Evolutionary conservation across 2,888 invertebrate genomes (phyloP).

Genomic region (Harpagoxenus sublaevis): DNA sequence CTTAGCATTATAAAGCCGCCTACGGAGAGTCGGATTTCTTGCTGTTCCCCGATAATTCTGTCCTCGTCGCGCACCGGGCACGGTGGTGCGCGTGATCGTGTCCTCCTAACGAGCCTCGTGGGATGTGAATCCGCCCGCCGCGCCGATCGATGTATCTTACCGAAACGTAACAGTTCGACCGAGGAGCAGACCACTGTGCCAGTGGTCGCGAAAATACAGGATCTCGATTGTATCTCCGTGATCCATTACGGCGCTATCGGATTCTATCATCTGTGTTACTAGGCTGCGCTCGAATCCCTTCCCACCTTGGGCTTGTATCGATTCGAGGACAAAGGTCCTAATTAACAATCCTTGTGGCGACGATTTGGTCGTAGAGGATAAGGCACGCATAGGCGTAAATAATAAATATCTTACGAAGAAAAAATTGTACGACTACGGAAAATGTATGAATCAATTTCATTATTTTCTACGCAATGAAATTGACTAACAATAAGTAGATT

Average conservation of each 20-base stretch:
- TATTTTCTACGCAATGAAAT: neutral
- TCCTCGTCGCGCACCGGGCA: slow-evolving; percentile 27
- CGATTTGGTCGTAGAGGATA: slow-evolving; percentile 14
- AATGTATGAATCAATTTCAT: neutral
- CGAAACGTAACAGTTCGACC: slow-evolving; percentile 29
- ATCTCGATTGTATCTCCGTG: slow-evolving; percentile 45
- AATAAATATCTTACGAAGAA: neutral
- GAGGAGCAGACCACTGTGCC: neutral
- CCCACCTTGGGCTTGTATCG: slow-evolving; percentile 40
- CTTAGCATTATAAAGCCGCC: slow-evolving; percentile 76
- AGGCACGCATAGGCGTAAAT: slow-evolving; percentile 4
- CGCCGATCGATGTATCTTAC: slow-evolving; percentile 49
- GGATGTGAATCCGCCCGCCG: slow-evolving; percentile 58
- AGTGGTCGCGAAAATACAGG: slow-evolving; percentile 37
- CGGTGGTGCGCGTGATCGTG: slow-evolving; percentile 4
- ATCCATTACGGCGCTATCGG: slow-evolving; percentile 46
- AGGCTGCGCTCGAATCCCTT: slow-evolving; percentile 19
- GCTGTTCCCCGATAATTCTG: slow-evolving; percentile 68
- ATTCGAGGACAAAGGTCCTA: slow-evolving; percentile 40
- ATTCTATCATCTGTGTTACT: slow-evolving; percentile 48
- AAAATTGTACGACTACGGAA: neutral
- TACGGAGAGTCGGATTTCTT: slow-evolving; percentile 77
- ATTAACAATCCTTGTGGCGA: slow-evolving; percentile 38
- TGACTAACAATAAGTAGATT: neutral
- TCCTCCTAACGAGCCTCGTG: slow-evolving; percentile 60